phyloP scores from a whole-genome alignment of 2,113 vertebrate species.

The Kobus ellipsiprymnus region DNA sequence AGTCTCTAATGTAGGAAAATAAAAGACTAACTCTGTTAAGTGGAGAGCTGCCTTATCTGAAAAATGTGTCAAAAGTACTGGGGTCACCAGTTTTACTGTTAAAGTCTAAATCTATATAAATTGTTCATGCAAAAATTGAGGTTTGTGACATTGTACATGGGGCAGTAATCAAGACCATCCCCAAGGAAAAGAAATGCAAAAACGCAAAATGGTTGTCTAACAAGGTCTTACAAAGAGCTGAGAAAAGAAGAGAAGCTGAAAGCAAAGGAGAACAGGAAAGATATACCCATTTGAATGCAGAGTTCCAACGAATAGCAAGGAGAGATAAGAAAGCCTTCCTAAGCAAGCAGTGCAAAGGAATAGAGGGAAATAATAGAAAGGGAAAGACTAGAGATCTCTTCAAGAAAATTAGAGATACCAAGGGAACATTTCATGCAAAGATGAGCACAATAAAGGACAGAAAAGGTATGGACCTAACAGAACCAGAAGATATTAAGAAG shows the following conservation, averaged over 20 bases:
- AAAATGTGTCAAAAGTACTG: not conserved
- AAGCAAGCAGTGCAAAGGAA: no score
- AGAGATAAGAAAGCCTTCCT: not conserved
- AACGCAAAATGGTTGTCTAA: not conserved
- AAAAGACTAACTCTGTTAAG: not conserved
- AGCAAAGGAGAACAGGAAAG: not conserved
- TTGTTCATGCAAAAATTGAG: not conserved
- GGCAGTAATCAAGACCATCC: not conserved
- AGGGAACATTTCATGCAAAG: no score
- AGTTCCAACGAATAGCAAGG: not conserved
- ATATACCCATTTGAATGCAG: not conserved
- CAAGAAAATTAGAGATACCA: no score
- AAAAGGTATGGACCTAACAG: no score
- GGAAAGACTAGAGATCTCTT: no score
- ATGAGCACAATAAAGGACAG: no score
- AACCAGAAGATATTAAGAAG: no score
- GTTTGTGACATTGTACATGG: not conserved
- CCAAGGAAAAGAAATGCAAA: not conserved
- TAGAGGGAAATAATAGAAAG: no score
- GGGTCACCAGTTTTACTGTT: not conserved
- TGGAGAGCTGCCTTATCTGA: not conserved
- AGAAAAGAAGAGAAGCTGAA: not conserved
- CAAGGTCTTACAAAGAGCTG: not conserved
- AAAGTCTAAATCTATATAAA: not conserved
- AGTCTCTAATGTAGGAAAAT: not conserved